These are phyloP conservation scores for Notarius quadriscutis DNA, from an alignment of 2,113 vertebrate genomes.

Conservation along the genomic window DNA sequence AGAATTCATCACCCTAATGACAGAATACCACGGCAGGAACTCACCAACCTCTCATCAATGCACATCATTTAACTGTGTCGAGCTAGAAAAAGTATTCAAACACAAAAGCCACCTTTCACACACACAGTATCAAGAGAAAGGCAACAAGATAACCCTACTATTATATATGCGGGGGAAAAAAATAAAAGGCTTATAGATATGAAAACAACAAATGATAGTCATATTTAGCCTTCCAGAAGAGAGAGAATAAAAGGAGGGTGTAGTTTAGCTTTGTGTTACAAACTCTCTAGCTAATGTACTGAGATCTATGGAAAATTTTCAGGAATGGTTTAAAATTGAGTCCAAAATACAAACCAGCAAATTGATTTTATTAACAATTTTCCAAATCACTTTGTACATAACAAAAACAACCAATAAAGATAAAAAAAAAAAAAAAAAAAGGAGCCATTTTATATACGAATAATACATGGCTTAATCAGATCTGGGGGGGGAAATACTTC, in stretches of 20 bases:
- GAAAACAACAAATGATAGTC: not conserved
- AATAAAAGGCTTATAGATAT: too few species aligned
- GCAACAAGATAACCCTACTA: not conserved
- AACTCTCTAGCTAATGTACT: not conserved
- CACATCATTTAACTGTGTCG: not conserved
- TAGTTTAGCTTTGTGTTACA: not conserved
- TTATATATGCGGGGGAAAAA: not conserved
- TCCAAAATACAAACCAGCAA: slow-evolving; percentile 52
- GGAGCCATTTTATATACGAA: slow-evolving; percentile 26
- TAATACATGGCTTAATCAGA: slow-evolving; percentile 42
- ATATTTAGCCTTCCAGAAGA: not conserved
- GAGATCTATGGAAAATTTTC: not conserved
- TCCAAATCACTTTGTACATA: slow-evolving; percentile 54
- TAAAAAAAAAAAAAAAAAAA: slow-evolving; percentile 19
- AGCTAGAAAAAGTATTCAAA: slow-evolving; percentile 3
- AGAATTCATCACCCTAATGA: slow-evolving; percentile 41
- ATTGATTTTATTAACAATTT: slow-evolving; percentile 57
- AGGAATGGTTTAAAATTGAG: not conserved
- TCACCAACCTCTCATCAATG: not conserved
- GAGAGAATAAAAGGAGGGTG: not conserved
- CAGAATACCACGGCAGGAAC: slow-evolving; percentile 6
- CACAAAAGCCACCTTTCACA: not conserved
- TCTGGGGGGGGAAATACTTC: slow-evolving; percentile 27
- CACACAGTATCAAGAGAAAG: not conserved
- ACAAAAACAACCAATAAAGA: slow-evolving; percentile 39